Conservation (phyloP, 1,140 invertebrate genomes). For the Idris sp. region DNA sequence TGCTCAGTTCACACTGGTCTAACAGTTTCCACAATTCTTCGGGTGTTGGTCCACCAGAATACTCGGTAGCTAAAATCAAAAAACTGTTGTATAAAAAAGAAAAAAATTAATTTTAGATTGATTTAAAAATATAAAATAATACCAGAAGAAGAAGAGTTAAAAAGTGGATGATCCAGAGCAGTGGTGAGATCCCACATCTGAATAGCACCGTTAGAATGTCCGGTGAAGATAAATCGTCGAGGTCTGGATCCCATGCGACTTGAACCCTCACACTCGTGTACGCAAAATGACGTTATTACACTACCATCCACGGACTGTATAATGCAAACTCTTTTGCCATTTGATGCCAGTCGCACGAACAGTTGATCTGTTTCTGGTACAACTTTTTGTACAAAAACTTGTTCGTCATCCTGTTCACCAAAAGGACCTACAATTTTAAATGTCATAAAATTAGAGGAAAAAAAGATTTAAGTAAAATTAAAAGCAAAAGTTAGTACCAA, state of each 20-base stretch:
- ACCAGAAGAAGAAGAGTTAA: slow-evolving; percentile 34
- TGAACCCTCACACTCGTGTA: slow-evolving; percentile 97
- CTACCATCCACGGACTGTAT: slow-evolving; percentile 96
- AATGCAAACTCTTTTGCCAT: slow-evolving; percentile 96
- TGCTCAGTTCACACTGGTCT: slow-evolving; percentile 95
- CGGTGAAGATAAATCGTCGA: slow-evolving; percentile 94
- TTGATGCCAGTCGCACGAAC: slow-evolving; percentile 95
- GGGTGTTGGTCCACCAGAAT: slow-evolving; percentile 90
- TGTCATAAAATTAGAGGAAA: too few relatives aligned
- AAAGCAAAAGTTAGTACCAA: slow-evolving; percentile 78
- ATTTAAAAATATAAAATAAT: background rate
- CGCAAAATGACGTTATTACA: slow-evolving; percentile 96
- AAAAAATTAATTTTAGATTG: too few relatives aligned
- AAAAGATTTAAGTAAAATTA: too few relatives aligned
- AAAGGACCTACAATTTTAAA: slow-evolving; percentile 87
- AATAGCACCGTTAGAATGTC: slow-evolving; percentile 95
- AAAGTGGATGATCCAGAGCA: slow-evolving; percentile 85
- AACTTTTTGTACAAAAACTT: slow-evolving; percentile 98
- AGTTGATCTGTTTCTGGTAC: slow-evolving; percentile 97
- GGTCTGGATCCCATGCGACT: slow-evolving; percentile 94
- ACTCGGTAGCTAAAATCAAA: slow-evolving; percentile 67
- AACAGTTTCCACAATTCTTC: slow-evolving; percentile 92
- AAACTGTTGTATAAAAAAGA: too few relatives aligned
- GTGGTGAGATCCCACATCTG: slow-evolving; percentile 99
- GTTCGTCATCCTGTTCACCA: slow-evolving; percentile 98